These are phyloP conservation scores for Leucoma salicis DNA, from an alignment of 2,888 invertebrate species.

Conservation along the genomic window DNA sequence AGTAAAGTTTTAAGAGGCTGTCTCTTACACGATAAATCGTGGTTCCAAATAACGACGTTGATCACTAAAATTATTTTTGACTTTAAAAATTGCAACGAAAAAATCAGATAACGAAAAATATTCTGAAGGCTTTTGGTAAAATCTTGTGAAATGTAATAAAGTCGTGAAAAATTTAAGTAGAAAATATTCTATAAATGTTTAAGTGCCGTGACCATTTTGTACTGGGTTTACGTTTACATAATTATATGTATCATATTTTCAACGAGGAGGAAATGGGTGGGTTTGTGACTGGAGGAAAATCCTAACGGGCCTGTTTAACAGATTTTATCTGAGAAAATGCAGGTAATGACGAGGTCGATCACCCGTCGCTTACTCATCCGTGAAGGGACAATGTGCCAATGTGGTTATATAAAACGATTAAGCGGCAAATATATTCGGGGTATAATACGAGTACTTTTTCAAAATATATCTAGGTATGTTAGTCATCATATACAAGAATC, in stretches of 20 bases:
- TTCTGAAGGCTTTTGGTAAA: not conserved
- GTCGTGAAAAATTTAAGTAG: not conserved
- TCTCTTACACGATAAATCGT: constrained; percentile 44
- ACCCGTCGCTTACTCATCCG: constrained; percentile 28
- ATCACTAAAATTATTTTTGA: constrained; percentile 11
- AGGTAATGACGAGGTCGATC: constrained; percentile 34
- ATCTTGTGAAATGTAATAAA: not conserved
- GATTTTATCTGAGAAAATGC: constrained; percentile 27
- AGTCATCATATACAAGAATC: too few relatives aligned
- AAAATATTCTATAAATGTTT: constrained; percentile 11
- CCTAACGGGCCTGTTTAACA: constrained; percentile 20
- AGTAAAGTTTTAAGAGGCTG: constrained; percentile 56
- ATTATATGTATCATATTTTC: constrained; percentile 27
- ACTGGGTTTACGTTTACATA: constrained; percentile 20
- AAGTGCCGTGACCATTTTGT: constrained; percentile 6
- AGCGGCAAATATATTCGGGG: too few relatives aligned
- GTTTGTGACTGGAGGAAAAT: constrained; percentile 26
- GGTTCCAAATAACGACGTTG: constrained; percentile 17
- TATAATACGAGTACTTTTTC: too few relatives aligned
- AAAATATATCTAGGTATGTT: too few relatives aligned
- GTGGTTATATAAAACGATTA: constrained; percentile 27
- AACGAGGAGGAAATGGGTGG: constrained; percentile 31
- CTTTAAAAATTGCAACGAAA: not conserved
- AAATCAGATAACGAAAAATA: not conserved
- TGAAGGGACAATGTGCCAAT: constrained; percentile 25